Evolutionary conservation across 2,888 invertebrate species (phyloP).

Genomic region (Volucella bombylans): DNA sequence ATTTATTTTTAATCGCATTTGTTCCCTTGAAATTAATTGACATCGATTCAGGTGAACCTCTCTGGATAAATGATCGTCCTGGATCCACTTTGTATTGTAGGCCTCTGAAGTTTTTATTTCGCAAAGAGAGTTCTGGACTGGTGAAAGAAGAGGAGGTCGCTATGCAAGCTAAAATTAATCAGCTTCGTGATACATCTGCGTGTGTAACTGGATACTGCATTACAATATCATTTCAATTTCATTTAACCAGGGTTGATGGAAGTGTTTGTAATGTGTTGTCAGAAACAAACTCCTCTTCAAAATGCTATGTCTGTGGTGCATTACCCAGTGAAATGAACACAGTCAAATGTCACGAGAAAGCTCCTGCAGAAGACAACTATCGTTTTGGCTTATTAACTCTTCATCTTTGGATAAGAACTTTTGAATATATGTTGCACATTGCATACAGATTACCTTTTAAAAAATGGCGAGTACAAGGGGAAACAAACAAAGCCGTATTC

Average conservation of each 20-base stretch:
- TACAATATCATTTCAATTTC: too few species aligned
- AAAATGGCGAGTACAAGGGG: conserved; percentile 13
- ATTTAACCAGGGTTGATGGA: too few species aligned
- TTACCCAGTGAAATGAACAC: conserved; percentile 28
- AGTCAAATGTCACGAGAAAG: conserved; percentile 15
- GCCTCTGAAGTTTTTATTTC: conserved; percentile 14
- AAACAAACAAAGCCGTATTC: conserved; percentile 13
- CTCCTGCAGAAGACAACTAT: not conserved
- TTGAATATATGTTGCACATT: conserved; percentile 14
- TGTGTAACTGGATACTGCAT: not conserved
- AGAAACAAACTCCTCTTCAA: too few species aligned
- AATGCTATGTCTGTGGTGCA: conserved; percentile 5
- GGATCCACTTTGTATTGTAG: conserved; percentile 13
- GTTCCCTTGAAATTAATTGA: conserved; percentile 23
- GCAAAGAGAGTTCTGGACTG: conserved; percentile 11
- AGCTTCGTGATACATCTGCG: not conserved
- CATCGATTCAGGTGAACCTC: conserved; percentile 17
- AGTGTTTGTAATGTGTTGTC: too few species aligned
- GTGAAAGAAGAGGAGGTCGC: not conserved
- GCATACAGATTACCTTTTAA: conserved; percentile 6
- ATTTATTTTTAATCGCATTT: conserved; percentile 6
- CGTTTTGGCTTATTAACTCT: conserved; percentile 11
- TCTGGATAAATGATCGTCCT: conserved; percentile 28
- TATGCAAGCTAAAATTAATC: conserved; percentile 1
- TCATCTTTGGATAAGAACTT: conserved; percentile 13